phyloP scores from a whole-genome alignment of 1,140 invertebrate genomes.

The Cotesia vestalis region DNA sequence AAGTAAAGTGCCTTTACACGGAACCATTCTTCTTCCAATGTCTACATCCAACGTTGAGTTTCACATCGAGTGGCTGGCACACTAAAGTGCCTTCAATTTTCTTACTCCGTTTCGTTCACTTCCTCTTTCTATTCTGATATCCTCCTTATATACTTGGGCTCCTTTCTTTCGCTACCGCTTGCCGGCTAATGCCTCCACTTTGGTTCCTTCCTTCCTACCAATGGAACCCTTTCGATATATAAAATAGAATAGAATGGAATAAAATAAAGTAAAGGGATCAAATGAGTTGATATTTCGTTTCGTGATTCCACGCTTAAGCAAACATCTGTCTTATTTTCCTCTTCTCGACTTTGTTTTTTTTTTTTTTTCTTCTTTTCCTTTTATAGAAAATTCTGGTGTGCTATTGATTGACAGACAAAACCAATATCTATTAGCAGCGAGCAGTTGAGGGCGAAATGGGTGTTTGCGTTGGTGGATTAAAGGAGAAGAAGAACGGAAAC shows the following conservation, averaged over 20 bases:
- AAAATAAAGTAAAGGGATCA: not conserved
- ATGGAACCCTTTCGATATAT: constrained; percentile 1
- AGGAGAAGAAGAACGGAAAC: not conserved
- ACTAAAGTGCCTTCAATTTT: constrained; percentile 45
- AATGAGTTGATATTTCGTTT: constrained; percentile 6
- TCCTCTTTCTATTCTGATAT: constrained; percentile 2
- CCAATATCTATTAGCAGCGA: constrained; percentile 48
- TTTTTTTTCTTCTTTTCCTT: no score
- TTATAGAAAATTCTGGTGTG: not conserved
- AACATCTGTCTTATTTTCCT: not conserved
- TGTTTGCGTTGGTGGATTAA: constrained; percentile 13
- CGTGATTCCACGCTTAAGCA: constrained; percentile 11
- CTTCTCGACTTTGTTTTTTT: no score
- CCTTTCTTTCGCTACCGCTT: not conserved
- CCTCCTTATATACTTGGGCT: no score
- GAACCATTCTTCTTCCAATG: constrained; percentile 50
- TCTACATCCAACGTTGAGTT: constrained; percentile 47
- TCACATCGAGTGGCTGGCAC: constrained; percentile 47
- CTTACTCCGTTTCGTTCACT: constrained; percentile 35
- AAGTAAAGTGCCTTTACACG: constrained; percentile 49
- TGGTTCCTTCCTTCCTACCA: constrained; percentile 19
- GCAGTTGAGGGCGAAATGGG: constrained; percentile 43
- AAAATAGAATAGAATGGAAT: not conserved
- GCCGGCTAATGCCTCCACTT: constrained; percentile 4
- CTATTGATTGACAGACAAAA: constrained; percentile 38